Conservation (phyloP, 1,140 invertebrate species). For the Oreohelix idahoensis region DNA sequence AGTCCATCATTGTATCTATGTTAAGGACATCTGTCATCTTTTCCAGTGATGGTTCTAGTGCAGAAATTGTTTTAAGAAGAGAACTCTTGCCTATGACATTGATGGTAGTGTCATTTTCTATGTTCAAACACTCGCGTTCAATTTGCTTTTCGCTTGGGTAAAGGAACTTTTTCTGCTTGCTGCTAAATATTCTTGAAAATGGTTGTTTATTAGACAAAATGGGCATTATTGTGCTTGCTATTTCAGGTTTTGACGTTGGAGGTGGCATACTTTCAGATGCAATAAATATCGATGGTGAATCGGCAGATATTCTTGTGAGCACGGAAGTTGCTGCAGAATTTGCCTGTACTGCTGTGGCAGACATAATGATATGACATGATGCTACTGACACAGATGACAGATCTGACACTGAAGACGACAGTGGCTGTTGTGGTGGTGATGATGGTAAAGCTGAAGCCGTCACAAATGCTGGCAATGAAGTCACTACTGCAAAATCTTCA, state of each 20-base stretch:
- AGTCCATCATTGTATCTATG: background rate
- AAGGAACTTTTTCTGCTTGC: background rate
- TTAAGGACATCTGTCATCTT: background rate
- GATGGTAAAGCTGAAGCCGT: background rate
- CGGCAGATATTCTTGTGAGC: too few species aligned
- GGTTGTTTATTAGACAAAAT: background rate
- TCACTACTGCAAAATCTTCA: background rate
- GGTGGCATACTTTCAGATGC: too few species aligned
- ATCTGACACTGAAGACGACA: too few species aligned
- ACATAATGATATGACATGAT: too few species aligned
- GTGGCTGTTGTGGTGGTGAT: background rate
- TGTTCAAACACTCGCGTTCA: background rate
- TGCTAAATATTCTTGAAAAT: background rate
- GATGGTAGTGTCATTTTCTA: background rate
- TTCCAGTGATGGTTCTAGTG: background rate
- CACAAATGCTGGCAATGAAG: background rate
- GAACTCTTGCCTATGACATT: background rate
- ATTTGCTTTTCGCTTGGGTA: background rate
- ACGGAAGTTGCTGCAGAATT: too few species aligned
- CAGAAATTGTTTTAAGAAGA: background rate
- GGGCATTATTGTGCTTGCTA: too few species aligned
- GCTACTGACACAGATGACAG: too few species aligned
- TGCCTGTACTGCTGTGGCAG: too few species aligned
- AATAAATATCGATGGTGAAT: too few species aligned
- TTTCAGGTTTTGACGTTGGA: background rate